Conservation (phyloP, 2,113 vertebrate species). For the Pollachius pollachius region DNA sequence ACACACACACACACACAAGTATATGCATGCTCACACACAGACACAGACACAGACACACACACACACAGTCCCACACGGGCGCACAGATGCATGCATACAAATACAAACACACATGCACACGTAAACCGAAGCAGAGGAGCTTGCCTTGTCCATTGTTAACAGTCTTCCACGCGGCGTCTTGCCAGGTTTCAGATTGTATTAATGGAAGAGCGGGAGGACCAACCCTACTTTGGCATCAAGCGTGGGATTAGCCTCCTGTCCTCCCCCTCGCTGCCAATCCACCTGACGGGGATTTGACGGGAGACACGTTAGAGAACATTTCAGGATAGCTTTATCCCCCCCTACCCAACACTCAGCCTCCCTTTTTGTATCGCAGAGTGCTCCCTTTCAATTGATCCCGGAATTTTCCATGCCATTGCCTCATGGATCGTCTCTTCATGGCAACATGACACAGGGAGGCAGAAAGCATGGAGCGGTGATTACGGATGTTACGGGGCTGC, state of each 20-base stretch:
- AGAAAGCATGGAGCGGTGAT: too few species aligned
- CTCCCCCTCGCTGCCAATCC: slow-evolving; percentile 39
- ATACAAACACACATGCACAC: slow-evolving; percentile 38
- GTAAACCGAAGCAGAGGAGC: slow-evolving; percentile 23
- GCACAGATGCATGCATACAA: background rate
- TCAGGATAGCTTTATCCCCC: slow-evolving; percentile 39
- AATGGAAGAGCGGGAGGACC: slow-evolving; percentile 46
- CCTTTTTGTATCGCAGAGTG: slow-evolving; percentile 36
- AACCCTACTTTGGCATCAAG: slow-evolving; percentile 56
- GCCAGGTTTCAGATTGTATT: slow-evolving; percentile 56
- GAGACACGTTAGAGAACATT: slow-evolving; percentile 49
- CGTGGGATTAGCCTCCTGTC: slow-evolving; percentile 58
- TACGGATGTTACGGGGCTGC: too few species aligned
- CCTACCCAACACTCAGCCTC: background rate
- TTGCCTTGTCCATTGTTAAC: slow-evolving; percentile 5
- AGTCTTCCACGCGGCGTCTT: slow-evolving; percentile 37
- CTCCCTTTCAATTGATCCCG: slow-evolving; percentile 42
- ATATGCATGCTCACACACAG: background rate
- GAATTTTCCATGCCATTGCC: slow-evolving; percentile 42
- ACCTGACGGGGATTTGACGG: slow-evolving; percentile 44
- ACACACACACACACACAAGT: slow-evolving; percentile 18
- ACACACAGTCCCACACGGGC: background rate
- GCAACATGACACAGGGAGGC: too few species aligned
- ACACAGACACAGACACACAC: background rate
- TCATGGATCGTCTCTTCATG: slow-evolving; percentile 1